These are phyloP conservation scores for Plestiodon gilberti DNA, from an alignment of 2,113 vertebrate species.

Conservation along the genomic window DNA sequence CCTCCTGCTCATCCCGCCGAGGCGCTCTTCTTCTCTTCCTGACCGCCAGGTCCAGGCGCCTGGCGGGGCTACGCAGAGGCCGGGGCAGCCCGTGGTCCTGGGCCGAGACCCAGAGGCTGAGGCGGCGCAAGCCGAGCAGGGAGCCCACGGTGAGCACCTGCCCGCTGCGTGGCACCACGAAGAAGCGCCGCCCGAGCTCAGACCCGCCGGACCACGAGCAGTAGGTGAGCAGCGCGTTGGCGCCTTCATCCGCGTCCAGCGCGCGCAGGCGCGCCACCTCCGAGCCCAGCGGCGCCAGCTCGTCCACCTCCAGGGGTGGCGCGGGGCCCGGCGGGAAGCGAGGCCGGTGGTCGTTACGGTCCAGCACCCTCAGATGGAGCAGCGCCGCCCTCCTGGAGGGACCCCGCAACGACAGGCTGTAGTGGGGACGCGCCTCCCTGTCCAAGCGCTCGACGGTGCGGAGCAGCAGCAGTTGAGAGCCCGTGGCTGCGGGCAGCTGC, in stretches of 20 bases:
- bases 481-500: not conserved
- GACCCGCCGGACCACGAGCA: conserved; percentile 59
- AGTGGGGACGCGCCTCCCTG: conserved; percentile 74
- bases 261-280: conserved; percentile 73
- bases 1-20: not conserved
- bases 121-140: conserved; percentile 61
- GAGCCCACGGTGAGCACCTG: conserved; percentile 76
- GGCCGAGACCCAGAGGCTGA: conserved; percentile 67
- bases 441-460: conserved; percentile 76
- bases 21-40: not conserved
- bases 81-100: conserved; percentile 69
- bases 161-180: conserved; percentile 77
- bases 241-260: conserved; percentile 68
- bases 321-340: conserved; percentile 59
- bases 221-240: conserved; percentile 73
- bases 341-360: conserved; percentile 77
- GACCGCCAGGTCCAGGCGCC: conserved; percentile 38
- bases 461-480: conserved; percentile 28
- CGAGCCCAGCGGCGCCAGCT: conserved; percentile 69
- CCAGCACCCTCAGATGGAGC: conserved; percentile 74
- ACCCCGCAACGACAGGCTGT: conserved; percentile 68
- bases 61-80: conserved; percentile 66
- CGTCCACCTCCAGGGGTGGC: conserved; percentile 63
- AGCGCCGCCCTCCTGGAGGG: conserved; percentile 23
- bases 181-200: conserved; percentile 58